Percentiles rank a stretch among this genome's conserved stretches.
Evolutionary conservation across 1,140 invertebrate genomes (phyloP).

Genomic region (Drosophila novamexicana): DNA sequence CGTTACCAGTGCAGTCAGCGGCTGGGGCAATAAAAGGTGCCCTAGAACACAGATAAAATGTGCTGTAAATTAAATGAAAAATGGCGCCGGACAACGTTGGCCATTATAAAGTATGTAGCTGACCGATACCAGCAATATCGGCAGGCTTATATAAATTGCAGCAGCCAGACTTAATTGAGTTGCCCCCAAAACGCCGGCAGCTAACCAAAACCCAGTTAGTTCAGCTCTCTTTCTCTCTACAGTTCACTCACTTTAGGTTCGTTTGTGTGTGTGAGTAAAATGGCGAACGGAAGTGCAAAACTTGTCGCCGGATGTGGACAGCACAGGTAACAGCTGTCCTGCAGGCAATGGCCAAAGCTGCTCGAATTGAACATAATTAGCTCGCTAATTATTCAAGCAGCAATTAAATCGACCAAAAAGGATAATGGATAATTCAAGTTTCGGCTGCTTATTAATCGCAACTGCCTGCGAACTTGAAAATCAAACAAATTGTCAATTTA

Average conservation of each 20-base stretch:
- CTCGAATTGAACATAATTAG: slow-evolving; percentile 57
- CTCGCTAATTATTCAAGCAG: slow-evolving; percentile 53
- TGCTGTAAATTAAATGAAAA: slow-evolving; percentile 74
- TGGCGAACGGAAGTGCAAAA: slow-evolving; percentile 52
- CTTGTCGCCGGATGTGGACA: slow-evolving; percentile 55
- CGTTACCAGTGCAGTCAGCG: slow-evolving; percentile 2
- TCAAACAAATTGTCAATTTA: slow-evolving; percentile 20
- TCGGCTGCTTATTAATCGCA: slow-evolving; percentile 57
- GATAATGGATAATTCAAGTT: slow-evolving; percentile 60
- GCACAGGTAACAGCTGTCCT: slow-evolving; percentile 40
- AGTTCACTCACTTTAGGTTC: background rate
- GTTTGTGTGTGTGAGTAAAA: slow-evolving; percentile 29
- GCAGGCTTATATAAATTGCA: slow-evolving; percentile 63
- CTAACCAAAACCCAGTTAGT: slow-evolving; percentile 24
- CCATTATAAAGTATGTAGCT: slow-evolving; percentile 55
- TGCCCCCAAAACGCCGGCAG: slow-evolving; percentile 31
- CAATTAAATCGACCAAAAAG: slow-evolving; percentile 45
- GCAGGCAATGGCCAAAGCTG: slow-evolving; percentile 18
- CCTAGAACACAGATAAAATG: slow-evolving; percentile 51
- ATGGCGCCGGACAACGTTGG: slow-evolving; percentile 35
- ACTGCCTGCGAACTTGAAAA: slow-evolving; percentile 19
- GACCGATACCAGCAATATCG: slow-evolving; percentile 72
- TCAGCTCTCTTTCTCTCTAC: background rate
- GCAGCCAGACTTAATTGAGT: slow-evolving; percentile 53
- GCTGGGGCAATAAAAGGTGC: slow-evolving; percentile 46